Percentiles rank a stretch among this genome's conserved stretches.
Conservation (phyloP, 2,797 vertebrate genomes). For the Esox masquinongy region DNA sequence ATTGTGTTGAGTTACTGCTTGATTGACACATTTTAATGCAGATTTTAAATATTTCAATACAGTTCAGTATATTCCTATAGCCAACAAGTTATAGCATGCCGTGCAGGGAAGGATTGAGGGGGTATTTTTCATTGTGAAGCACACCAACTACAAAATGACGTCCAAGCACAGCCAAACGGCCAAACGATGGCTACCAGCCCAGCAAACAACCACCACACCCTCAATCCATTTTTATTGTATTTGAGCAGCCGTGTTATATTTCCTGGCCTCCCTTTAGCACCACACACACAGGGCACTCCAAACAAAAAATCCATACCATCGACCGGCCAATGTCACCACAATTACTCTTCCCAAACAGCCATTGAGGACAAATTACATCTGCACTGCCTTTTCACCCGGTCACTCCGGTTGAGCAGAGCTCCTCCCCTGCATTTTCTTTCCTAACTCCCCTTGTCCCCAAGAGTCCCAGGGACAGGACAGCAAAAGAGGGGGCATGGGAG, state of each 20-base stretch:
- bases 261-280: slow-evolving; percentile 97
- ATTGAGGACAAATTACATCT: slow-evolving; percentile 99
- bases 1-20: not conserved
- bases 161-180: slow-evolving; percentile 63
- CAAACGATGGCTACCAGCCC: slow-evolving; percentile 89
- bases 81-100: slow-evolving; percentile 77
- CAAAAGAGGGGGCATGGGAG: not conserved
- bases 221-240: slow-evolving; percentile 99
- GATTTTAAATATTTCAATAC: not conserved
- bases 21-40: not conserved
- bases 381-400: slow-evolving; percentile 98
- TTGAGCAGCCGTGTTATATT: slow-evolving; percentile 96
- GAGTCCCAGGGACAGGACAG: not conserved
- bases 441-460: slow-evolving; percentile 4
- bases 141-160: slow-evolving; percentile 87
- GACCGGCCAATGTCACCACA: slow-evolving; percentile 98
- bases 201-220: slow-evolving; percentile 92
- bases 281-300: slow-evolving; percentile 99
- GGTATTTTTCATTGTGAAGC: slow-evolving; percentile 86
- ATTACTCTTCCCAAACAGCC: slow-evolving; percentile 99
- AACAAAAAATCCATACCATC: slow-evolving; percentile 99
- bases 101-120: slow-evolving; percentile 80
- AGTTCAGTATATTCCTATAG: not conserved
- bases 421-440: slow-evolving; percentile 41
- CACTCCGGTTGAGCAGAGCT: slow-evolving; percentile 87